These are phyloP conservation scores for Atherinosoma microstoma DNA, from an alignment of 2,797 vertebrate species.

Conservation along the genomic window DNA sequence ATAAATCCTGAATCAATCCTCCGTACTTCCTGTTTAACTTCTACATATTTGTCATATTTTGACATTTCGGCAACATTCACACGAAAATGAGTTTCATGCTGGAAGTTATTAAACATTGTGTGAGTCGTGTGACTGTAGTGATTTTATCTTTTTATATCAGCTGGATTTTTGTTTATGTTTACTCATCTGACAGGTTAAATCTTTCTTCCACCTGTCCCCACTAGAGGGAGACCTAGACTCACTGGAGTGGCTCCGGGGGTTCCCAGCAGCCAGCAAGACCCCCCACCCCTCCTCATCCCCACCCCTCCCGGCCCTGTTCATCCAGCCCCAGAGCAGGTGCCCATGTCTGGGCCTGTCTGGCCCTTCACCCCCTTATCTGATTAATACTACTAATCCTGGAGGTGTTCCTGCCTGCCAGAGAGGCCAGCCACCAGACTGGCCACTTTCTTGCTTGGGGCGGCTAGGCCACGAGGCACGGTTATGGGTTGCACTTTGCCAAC, in stretches of 20 bases:
- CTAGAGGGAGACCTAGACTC: constrained; percentile 91
- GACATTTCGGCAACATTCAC: too few relatives aligned
- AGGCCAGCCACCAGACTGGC: constrained; percentile 82
- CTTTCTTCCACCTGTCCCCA: constrained; percentile 70
- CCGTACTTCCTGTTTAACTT: not conserved
- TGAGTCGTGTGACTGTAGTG: not conserved
- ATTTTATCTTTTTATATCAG: not conserved
- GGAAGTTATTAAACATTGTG: not conserved
- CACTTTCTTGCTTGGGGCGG: constrained; percentile 79
- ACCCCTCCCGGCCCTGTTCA: constrained; percentile 34
- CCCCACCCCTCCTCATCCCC: constrained; percentile 6
- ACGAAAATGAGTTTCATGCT: not conserved
- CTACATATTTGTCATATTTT: too few relatives aligned
- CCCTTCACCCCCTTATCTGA: constrained; percentile 87
- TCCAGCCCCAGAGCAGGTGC: constrained; percentile 79
- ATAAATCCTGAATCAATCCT: not conserved
- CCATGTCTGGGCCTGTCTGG: constrained; percentile 79
- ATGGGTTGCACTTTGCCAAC: constrained; percentile 68
- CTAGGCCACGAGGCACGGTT: constrained; percentile 66
- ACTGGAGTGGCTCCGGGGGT: constrained; percentile 61
- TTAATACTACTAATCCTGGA: constrained; percentile 92
- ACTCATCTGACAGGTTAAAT: not conserved
- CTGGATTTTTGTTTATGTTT: not conserved
- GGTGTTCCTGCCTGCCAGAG: constrained; percentile 87
- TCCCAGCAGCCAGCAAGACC: constrained; percentile 43